These are phyloP conservation scores for Drosophila arawakana DNA, from an alignment of 1,140 invertebrate species.

Conservation along the genomic window DNA sequence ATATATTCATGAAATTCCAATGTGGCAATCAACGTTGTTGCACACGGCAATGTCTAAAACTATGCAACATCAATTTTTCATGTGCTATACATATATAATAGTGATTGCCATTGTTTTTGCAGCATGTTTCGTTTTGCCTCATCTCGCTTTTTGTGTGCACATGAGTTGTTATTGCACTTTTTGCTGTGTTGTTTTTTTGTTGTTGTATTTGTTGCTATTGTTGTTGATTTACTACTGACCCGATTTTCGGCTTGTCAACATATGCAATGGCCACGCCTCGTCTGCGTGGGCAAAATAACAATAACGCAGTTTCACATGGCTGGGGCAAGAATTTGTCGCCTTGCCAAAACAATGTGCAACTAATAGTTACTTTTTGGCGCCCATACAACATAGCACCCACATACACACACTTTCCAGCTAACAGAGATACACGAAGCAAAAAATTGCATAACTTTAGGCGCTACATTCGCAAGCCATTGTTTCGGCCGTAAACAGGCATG, in stretches of 20 bases:
- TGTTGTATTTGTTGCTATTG: slow-evolving; percentile 16
- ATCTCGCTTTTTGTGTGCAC: not conserved
- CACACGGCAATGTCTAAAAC: slow-evolving; percentile 52
- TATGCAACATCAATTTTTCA: slow-evolving; percentile 73
- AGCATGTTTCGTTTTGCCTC: slow-evolving; percentile 7
- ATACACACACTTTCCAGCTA: not conserved
- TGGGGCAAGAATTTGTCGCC: slow-evolving; percentile 67
- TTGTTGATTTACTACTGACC: slow-evolving; percentile 79
- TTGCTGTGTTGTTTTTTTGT: not conserved
- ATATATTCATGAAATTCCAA: slow-evolving; percentile 44
- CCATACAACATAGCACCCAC: slow-evolving; percentile 34
- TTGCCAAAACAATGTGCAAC: slow-evolving; percentile 65
- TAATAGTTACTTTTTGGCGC: slow-evolving; percentile 73
- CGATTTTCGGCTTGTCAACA: slow-evolving; percentile 77
- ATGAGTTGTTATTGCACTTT: slow-evolving; percentile 30
- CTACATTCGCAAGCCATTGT: slow-evolving; percentile 68
- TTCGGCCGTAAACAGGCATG: slow-evolving; percentile 63
- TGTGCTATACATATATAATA: slow-evolving; percentile 54
- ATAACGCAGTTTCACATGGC: slow-evolving; percentile 34
- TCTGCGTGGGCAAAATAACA: not conserved
- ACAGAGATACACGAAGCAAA: slow-evolving; percentile 5
- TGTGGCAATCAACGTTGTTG: slow-evolving; percentile 53
- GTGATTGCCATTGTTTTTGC: slow-evolving; percentile 72
- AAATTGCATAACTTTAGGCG: slow-evolving; percentile 63
- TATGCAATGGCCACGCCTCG: slow-evolving; percentile 42